These are phyloP conservation scores for Tyrannus savana DNA, from an alignment of 2,113 vertebrate species.

Conservation along the genomic window DNA sequence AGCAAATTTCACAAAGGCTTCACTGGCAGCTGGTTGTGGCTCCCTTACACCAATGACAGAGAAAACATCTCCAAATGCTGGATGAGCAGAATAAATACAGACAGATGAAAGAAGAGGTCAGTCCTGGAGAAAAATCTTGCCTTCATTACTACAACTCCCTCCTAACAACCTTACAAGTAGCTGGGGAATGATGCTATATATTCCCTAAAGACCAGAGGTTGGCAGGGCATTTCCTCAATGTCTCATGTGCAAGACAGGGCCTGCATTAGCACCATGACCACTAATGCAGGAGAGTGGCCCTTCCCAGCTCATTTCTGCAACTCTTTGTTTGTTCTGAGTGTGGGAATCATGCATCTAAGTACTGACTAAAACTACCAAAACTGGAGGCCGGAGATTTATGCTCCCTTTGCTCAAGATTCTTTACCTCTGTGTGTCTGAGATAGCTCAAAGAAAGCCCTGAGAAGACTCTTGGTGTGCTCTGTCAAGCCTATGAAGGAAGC, in stretches of 20 bases:
- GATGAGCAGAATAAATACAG: not conserved
- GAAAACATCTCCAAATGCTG: slow-evolving; percentile 96
- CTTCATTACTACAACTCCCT: not conserved
- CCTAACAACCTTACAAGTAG: not conserved
- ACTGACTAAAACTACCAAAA: not conserved
- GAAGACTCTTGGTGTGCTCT: slow-evolving; percentile 94
- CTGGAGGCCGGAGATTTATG: not conserved
- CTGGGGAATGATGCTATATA: not conserved
- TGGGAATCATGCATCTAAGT: not conserved
- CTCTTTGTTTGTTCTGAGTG: not conserved
- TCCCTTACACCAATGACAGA: slow-evolving; percentile 97
- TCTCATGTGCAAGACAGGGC: not conserved
- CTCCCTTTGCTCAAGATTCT: not conserved
- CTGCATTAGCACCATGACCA: rapidly evolving
- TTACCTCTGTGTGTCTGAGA: slow-evolving; percentile 97
- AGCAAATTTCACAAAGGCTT: slow-evolving; percentile 98
- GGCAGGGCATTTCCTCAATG: not conserved
- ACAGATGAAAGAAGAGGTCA: not conserved
- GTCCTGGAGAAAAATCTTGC: not conserved
- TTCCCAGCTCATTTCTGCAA: not conserved
- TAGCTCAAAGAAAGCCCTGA: slow-evolving; percentile 95
- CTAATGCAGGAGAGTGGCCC: not conserved
- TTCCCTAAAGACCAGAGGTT: not conserved
- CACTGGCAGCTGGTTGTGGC: slow-evolving; percentile 92
- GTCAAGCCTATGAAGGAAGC: slow-evolving; percentile 83